These are phyloP conservation scores for Microhierax caerulescens DNA, from an alignment of 2,797 vertebrate genomes.

Conservation along the genomic window DNA sequence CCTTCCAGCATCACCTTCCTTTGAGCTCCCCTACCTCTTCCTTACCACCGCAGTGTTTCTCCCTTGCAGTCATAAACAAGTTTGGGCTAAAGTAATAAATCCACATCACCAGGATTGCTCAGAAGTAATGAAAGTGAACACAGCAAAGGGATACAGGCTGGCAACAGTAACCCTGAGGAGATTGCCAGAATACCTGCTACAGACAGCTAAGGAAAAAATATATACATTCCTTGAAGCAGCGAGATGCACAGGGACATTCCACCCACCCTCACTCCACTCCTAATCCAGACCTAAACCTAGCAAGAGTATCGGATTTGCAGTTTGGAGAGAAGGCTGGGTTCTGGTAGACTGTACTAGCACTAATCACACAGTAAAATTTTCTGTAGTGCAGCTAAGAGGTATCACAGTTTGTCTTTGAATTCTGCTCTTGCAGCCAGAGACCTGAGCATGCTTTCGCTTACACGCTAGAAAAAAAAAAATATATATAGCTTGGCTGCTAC, in stretches of 20 bases:
- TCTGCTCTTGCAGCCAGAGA: neutral
- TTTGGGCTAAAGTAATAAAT: neutral
- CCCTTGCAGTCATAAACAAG: neutral
- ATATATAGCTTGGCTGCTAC: neutral
- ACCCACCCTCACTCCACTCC: neutral
- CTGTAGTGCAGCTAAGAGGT: neutral
- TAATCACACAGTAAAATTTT: neutral
- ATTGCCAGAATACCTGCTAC: neutral
- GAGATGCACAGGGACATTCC: neutral
- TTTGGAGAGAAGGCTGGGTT: neutral
- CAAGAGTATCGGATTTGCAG: neutral
- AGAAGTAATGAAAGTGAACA: neutral
- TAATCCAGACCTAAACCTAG: neutral
- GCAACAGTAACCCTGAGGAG: neutral
- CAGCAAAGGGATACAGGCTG: neutral
- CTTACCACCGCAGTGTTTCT: neutral
- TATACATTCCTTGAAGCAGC: neutral
- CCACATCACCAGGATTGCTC: neutral
- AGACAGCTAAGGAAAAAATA: neutral
- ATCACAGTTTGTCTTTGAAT: neutral
- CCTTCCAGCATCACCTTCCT: neutral
- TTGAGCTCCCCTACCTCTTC: neutral
- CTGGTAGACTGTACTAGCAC: neutral
- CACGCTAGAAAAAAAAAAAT: neutral
- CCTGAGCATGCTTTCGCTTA: neutral